These are phyloP conservation scores for Lepus americanus DNA, from an alignment of 2,113 vertebrate species.

Conservation along the genomic window DNA sequence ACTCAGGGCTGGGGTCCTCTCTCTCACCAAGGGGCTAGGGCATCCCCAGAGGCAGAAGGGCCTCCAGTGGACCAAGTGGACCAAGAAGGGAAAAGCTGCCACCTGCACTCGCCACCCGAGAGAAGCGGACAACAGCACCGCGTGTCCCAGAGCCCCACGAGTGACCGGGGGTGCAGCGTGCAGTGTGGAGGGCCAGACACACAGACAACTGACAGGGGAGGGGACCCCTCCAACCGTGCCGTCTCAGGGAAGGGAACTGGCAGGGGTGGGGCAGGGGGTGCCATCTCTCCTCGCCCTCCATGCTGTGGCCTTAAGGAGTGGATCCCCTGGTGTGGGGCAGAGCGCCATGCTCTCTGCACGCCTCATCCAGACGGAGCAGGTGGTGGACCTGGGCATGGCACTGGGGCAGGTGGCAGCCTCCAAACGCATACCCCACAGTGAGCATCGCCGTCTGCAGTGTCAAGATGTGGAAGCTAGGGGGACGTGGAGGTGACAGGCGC, in stretches of 20 bases:
- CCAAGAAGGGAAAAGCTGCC: constrained; percentile 19
- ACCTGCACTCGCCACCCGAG: neutral
- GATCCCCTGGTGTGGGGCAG: neutral
- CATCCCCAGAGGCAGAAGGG: neutral
- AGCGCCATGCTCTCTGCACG: neutral
- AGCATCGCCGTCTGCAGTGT: neutral
- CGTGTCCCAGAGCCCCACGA: neutral
- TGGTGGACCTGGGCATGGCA: neutral
- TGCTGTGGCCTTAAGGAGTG: neutral
- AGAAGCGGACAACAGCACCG: neutral
- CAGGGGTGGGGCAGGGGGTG: neutral
- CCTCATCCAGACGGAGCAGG: neutral
- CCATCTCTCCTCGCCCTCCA: neutral
- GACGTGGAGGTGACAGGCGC: neutral
- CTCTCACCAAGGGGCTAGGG: neutral
- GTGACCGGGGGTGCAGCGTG: neutral
- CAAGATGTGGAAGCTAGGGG: neutral
- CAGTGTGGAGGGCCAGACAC: neutral
- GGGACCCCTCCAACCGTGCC: too few relatives aligned
- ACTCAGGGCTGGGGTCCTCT: neutral
- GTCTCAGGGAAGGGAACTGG: neutral
- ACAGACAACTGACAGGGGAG: neutral
- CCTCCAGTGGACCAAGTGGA: neutral
- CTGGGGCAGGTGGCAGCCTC: neutral
- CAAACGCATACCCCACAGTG: neutral